These are phyloP conservation scores for Eupristina koningsbergeri DNA, from an alignment of 1,140 invertebrate species.

Conservation along the genomic window DNA sequence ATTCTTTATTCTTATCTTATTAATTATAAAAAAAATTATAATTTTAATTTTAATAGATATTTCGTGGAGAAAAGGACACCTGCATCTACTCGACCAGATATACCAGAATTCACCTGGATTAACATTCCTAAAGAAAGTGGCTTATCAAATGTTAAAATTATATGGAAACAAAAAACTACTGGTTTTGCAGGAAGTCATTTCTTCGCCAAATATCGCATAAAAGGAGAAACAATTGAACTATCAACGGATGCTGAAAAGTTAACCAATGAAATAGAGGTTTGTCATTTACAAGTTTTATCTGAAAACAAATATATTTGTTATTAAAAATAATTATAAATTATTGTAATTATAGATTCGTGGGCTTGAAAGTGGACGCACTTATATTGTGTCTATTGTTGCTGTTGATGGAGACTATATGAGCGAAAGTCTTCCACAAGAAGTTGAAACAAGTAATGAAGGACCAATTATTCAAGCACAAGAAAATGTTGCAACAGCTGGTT, in stretches of 20 bases:
- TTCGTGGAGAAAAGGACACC: constrained; percentile 87
- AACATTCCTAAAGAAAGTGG: constrained; percentile 82
- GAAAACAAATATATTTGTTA: constrained; percentile 10
- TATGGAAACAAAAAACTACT: constrained; percentile 84
- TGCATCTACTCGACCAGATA: constrained; percentile 79
- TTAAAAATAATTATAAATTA: constrained; percentile 8
- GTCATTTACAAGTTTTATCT: constrained; percentile 87
- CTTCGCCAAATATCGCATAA: constrained; percentile 87
- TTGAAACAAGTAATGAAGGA: constrained; percentile 82
- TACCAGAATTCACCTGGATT: constrained; percentile 83
- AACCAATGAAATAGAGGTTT: constrained; percentile 85
- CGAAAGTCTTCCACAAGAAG: constrained; percentile 82
- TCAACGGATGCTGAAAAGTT: constrained; percentile 79
- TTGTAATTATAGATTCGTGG: constrained; percentile 76
- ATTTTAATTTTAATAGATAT: constrained; percentile 71
- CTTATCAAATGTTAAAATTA: constrained; percentile 83
- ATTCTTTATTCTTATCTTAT: neutral
- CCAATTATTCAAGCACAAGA: constrained; percentile 80
- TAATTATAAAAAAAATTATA: neutral
- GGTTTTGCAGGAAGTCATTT: constrained; percentile 87
- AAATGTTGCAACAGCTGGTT: constrained; percentile 88
- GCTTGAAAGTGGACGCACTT: constrained; percentile 87
- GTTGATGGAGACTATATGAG: constrained; percentile 84
- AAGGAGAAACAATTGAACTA: constrained; percentile 80
- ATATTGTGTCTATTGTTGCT: constrained; percentile 92